A percentile compares a stretch with the other conserved stretches of the same genome.
Evolutionary conservation across 37 sponge, comb jelly and placozoan genomes (phyloP).

Genomic region (Amphimedon queenslandica): DNA sequence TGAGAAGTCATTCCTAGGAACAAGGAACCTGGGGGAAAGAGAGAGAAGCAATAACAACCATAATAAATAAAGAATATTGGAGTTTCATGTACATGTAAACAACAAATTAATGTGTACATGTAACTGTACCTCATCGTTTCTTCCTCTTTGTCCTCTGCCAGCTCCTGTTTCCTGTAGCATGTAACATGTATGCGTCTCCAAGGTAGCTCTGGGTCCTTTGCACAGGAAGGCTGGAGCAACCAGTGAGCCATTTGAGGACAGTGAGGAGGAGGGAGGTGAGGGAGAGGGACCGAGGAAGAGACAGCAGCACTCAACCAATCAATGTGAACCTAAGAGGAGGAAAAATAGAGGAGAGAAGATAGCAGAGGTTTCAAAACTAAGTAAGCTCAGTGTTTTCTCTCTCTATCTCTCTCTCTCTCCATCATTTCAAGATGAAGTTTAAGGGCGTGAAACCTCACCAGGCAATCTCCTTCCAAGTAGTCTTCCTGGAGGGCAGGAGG

Average conservation of each 20-base stretch:
- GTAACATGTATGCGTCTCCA: conserved; percentile 36
- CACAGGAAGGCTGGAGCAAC: conserved; percentile 67
- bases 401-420: too few species aligned
- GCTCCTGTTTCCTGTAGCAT: conserved; percentile 26
- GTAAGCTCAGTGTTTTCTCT: too few species aligned
- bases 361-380: too few species aligned
- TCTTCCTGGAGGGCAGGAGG: not conserved
- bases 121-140: not conserved
- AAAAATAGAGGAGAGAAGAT: too few species aligned
- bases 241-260: conserved; percentile 46
- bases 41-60: too few species aligned
- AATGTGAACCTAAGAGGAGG: conserved; percentile 39
- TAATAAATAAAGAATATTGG: too few species aligned
- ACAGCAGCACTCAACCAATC: conserved; percentile 29
- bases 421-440: too few species aligned
- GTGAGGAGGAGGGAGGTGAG: not conserved
- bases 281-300: not conserved
- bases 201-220: conserved; percentile 10
- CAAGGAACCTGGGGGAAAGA: conserved; percentile 34
- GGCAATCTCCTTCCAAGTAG: conserved; percentile 37
- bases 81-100: too few species aligned
- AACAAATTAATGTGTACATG: not conserved
- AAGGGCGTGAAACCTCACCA: too few species aligned
- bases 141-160: not conserved
- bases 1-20: conserved; percentile 26